Evolutionary conservation across 2,797 vertebrate genomes (phyloP), one percentile per base, ranked within the genome.

Genomic region (Hippocampus kuda): DNA sequence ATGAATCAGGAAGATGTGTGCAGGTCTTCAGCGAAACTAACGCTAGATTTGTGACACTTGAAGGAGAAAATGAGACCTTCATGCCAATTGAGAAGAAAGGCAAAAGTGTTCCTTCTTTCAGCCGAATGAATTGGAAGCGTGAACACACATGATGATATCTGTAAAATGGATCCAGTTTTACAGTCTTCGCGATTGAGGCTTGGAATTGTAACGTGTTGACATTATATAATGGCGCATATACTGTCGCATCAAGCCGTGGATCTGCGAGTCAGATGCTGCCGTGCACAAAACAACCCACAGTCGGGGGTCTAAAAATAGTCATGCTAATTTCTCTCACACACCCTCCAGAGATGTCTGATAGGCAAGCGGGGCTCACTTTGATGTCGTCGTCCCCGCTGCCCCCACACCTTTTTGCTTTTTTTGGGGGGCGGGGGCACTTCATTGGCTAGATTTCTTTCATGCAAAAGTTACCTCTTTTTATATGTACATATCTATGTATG

Each of bases 271-370:
- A 53, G 71, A 74, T 72, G 73, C 65, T 41, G 79, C 68, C 71
- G 20, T 8, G 67, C 56, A 75, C 77, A 77, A 78, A 82, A 73
- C 81, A 68, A 66, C 72, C 81, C 70, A 75, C 69, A 79, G 78
- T 81, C 79, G 72, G 57, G 6, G 30, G 5, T 67, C 79, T 85
- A 86, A 81, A 83, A 85, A 89, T 86, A 85, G 76, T 78, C n/a
- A 68, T 72, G 76, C 59, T 78, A 68, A 72, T 85, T 77, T 54
- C 70, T 62, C 66, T 62, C 66, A 46, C 70, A 69, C 64, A 63
- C 26, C 82, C 80, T 81, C 49, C 72, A 59, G 77, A 78, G 70
- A 79, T 46, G 68, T 77, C 77, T 72, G 72, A 71, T 71, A 67
- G 53, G 73, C 65, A 53, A 20, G 59, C 48, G 61, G 56, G 65